phyloP scores from a whole-genome alignment of 2,113 vertebrate species.

The Acanthochromis polyacanthus region DNA sequence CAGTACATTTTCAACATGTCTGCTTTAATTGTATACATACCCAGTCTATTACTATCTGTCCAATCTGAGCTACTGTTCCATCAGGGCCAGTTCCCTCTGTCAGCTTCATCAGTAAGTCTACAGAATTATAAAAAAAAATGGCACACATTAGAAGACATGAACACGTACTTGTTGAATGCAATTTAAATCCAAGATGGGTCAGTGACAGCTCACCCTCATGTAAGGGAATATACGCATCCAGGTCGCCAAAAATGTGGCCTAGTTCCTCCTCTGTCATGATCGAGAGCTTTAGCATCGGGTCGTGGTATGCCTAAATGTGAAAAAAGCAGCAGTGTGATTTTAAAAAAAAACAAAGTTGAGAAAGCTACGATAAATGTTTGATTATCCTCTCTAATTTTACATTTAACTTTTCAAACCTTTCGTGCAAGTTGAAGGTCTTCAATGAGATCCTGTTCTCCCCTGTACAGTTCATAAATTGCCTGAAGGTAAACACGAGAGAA shows the following conservation, averaged over 20 bases:
- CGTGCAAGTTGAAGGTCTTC: slow-evolving; percentile 97
- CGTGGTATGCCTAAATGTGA: slow-evolving; percentile 91
- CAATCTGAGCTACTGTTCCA: slow-evolving; percentile 93
- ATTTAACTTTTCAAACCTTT: slow-evolving; percentile 84
- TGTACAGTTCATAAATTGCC: slow-evolving; percentile 96
- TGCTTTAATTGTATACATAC: slow-evolving; percentile 77
- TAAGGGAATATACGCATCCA: slow-evolving; percentile 97
- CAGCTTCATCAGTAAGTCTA: slow-evolving; percentile 89
- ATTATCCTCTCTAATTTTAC: neutral
- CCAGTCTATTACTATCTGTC: slow-evolving; percentile 95
- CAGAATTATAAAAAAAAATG: neutral
- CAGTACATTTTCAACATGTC: neutral
- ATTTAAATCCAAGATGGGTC: neutral
- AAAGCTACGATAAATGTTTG: neutral
- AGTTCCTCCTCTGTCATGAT: slow-evolving; percentile 98
- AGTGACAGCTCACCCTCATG: slow-evolving; percentile 86
- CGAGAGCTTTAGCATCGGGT: slow-evolving; percentile 97
- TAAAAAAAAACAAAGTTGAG: neutral
- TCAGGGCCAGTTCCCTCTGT: slow-evolving; percentile 91
- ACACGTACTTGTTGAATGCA: neutral
- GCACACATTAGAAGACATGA: neutral
- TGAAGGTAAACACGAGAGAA: slow-evolving; percentile 59
- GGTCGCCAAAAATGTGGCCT: slow-evolving; percentile 94
- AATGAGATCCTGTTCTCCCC: slow-evolving; percentile 97
- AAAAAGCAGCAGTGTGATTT: neutral